Evolutionary conservation across 2,797 vertebrate genomes (phyloP).

Genomic region (Crax fasciolata): DNA sequence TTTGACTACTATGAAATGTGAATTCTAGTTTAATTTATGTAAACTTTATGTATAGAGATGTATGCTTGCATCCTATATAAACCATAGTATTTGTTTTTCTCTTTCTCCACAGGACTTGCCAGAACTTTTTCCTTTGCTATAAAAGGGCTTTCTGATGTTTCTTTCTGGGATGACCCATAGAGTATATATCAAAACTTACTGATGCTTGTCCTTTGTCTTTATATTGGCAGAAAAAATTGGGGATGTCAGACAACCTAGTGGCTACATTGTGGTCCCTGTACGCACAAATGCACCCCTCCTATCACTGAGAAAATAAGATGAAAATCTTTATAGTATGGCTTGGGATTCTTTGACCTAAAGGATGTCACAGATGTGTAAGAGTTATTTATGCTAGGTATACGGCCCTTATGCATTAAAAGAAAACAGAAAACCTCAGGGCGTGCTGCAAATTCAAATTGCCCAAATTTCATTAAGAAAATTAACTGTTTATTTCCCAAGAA

Average conservation of each 20-base stretch:
- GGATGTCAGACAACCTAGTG: not conserved
- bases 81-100: not conserved
- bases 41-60: not conserved
- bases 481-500: not conserved
- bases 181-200: not conserved
- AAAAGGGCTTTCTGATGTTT: not conserved
- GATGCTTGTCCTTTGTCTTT: not conserved
- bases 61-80: not conserved
- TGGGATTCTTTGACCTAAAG: not conserved
- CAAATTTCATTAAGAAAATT: not conserved
- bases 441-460: not conserved
- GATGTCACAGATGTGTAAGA: not conserved
- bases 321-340: not conserved
- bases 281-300: not conserved
- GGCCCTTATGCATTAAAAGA: not conserved
- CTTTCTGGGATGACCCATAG: not conserved
- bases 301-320: not conserved
- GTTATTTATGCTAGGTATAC: not conserved
- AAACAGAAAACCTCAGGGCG: not conserved
- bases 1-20: not conserved
- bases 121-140: not conserved
- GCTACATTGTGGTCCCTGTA: not conserved
- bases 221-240: not conserved
- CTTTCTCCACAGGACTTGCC: not conserved
- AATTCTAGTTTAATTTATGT: not conserved